These are phyloP conservation scores for Epiblema foenella DNA, from an alignment of 2,888 invertebrate genomes.

Conservation along the genomic window DNA sequence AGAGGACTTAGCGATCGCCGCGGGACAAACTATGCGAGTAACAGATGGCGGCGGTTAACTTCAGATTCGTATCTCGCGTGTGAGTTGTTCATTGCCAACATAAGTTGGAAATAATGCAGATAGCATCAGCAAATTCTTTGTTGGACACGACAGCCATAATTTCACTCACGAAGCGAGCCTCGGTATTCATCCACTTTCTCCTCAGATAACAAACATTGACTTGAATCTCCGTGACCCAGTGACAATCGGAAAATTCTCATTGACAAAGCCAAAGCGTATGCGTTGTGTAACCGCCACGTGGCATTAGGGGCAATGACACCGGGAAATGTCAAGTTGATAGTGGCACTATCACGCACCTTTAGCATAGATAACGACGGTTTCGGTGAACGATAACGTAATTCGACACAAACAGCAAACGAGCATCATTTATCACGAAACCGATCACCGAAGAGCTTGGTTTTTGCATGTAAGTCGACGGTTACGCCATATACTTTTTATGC, in stretches of 20 bases:
- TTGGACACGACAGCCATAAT: slow-evolving; percentile 54
- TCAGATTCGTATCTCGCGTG: slow-evolving; percentile 65
- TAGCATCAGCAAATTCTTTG: slow-evolving; percentile 57
- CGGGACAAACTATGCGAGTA: slow-evolving; percentile 53
- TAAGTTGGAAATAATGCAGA: slow-evolving; percentile 60
- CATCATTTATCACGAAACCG: slow-evolving; percentile 53
- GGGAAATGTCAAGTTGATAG: slow-evolving; percentile 69
- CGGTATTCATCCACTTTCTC: slow-evolving; percentile 65
- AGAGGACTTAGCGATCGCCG: slow-evolving; percentile 60
- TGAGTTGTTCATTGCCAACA: slow-evolving; percentile 62
- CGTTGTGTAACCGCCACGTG: slow-evolving; percentile 76
- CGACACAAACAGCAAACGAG: slow-evolving; percentile 48
- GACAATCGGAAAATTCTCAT: slow-evolving; percentile 48
- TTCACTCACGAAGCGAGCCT: slow-evolving; percentile 54
- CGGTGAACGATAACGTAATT: slow-evolving; percentile 63
- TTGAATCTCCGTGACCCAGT: slow-evolving; percentile 39
- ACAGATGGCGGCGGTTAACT: slow-evolving; percentile 54
- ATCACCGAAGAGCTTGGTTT: slow-evolving; percentile 51
- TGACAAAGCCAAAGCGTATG: slow-evolving; percentile 54
- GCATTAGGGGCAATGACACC: slow-evolving; percentile 72
- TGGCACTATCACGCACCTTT: slow-evolving; percentile 68
- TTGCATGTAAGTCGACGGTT: slow-evolving; percentile 59
- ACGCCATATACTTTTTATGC: slow-evolving; percentile 69
- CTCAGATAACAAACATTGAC: slow-evolving; percentile 53
- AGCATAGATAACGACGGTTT: slow-evolving; percentile 67